phyloP scores from a whole-genome alignment of 2,888 invertebrate genomes.

The Erannis defoliaria region DNA sequence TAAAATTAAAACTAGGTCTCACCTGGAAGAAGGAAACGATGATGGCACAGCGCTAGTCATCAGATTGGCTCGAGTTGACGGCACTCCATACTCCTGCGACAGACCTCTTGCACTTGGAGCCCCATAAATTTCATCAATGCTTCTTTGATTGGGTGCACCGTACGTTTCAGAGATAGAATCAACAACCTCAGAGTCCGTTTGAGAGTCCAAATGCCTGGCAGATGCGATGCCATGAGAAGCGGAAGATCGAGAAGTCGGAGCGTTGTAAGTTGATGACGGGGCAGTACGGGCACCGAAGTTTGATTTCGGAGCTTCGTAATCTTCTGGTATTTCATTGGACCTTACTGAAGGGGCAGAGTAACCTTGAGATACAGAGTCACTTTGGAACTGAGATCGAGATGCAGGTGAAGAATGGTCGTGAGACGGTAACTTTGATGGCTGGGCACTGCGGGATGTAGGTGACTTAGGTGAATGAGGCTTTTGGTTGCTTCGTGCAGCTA shows the following conservation, averaged over 20 bases:
- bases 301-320: slow-evolving; percentile 3
- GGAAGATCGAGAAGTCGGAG: slow-evolving; percentile 6
- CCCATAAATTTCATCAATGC: slow-evolving; percentile 2
- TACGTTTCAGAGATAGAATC: slow-evolving; percentile 12
- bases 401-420: background rate
- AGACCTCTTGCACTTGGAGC: slow-evolving; percentile 29
- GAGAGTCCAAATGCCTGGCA: slow-evolving; percentile 4
- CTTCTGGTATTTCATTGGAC: slow-evolving; percentile 1
- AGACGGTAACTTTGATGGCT: background rate
- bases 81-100: slow-evolving; percentile 80
- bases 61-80: slow-evolving; percentile 58
- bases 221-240: background rate
- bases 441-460: slow-evolving; percentile 4
- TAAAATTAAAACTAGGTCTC: background rate
- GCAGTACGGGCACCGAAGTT: slow-evolving; percentile 4
- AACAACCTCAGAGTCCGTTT: background rate
- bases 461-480: background rate
- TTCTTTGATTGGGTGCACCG: slow-evolving; percentile 1
- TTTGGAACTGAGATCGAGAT: slow-evolving; percentile 1
- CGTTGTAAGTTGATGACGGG: background rate
- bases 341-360: background rate
- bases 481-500: slow-evolving; percentile 23
- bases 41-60: slow-evolving; percentile 1
- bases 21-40: slow-evolving; percentile 9
- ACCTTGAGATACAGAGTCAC: slow-evolving; percentile 2